A percentile compares a stretch with the other conserved stretches of the same genome.
Evolutionary conservation across 2,113 vertebrate species (phyloP).

Genomic region (Mobula hypostoma): DNA sequence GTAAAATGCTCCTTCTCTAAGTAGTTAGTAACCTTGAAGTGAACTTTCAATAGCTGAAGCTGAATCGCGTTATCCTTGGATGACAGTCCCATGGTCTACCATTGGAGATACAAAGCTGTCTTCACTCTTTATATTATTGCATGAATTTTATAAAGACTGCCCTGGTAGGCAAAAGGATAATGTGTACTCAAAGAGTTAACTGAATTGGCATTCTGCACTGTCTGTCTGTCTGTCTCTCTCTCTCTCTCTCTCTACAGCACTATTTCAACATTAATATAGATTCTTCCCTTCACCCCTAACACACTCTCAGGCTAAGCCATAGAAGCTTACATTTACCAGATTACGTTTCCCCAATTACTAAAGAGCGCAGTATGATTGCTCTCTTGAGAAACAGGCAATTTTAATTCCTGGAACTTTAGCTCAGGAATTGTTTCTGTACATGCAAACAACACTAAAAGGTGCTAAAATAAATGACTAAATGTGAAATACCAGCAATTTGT

Average conservation of each 20-base stretch:
- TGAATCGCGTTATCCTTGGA: background rate
- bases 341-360: slow-evolving; percentile 36
- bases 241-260: background rate
- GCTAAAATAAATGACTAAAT: slow-evolving; percentile 27
- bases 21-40: background rate
- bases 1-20: background rate
- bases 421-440: slow-evolving; percentile 29
- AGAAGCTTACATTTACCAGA: background rate
- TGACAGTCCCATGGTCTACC: background rate
- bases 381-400: background rate
- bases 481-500: slow-evolving; percentile 30
- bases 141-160: background rate
- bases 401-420: background rate
- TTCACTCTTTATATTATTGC: background rate
- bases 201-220: background rate
- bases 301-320: background rate
- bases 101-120: background rate
- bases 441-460: slow-evolving; percentile 32
- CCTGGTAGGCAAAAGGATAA: background rate
- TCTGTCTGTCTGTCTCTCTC: background rate
- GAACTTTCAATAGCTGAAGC: background rate
- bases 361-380: background rate
- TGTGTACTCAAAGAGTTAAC: slow-evolving; percentile 17
- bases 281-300: background rate
- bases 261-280: slow-evolving; percentile 3